phyloP scores from a whole-genome alignment of 2,888 invertebrate species.

The Microdon myrmicae region DNA sequence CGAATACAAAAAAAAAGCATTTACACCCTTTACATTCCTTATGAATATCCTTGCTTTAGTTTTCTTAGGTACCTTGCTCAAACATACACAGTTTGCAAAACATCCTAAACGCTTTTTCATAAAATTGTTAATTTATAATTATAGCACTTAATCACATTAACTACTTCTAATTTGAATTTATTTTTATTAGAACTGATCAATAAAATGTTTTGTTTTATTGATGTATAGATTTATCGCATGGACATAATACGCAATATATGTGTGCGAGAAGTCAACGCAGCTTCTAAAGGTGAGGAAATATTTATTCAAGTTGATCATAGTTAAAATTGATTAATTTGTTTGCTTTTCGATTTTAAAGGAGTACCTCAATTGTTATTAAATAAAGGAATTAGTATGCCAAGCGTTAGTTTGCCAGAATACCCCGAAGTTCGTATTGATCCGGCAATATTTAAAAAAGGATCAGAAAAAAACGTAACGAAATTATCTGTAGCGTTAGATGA shows the following conservation, averaged over 20 bases:
- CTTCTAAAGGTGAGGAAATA: no score
- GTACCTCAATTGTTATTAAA: no score
- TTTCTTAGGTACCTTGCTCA: neutral
- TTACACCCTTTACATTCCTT: neutral
- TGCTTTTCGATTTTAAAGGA: no score
- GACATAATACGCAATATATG: conserved; percentile 86
- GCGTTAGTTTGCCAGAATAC: conserved; percentile 60
- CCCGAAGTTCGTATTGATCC: conserved; percentile 53
- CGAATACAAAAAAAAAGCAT: no score
- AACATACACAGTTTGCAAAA: no score
- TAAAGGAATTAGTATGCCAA: conserved; percentile 64
- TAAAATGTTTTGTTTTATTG: conserved; percentile 9
- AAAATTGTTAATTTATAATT: neutral
- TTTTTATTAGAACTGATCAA: neutral
- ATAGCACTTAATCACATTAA: no score
- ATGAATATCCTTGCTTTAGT: neutral
- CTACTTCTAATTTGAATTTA: neutral
- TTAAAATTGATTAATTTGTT: no score
- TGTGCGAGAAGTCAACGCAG: conserved; percentile 67
- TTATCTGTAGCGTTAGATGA: no score
- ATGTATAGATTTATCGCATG: conserved; percentile 74
- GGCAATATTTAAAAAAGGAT: no score
- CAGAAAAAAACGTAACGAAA: no score
- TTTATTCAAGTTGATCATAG: no score
- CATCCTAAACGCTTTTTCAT: neutral